A percentile compares a stretch with the other conserved stretches of the same genome.
Conservation (phyloP, 2,797 vertebrate genomes). For the Antennarius maculatus region DNA sequence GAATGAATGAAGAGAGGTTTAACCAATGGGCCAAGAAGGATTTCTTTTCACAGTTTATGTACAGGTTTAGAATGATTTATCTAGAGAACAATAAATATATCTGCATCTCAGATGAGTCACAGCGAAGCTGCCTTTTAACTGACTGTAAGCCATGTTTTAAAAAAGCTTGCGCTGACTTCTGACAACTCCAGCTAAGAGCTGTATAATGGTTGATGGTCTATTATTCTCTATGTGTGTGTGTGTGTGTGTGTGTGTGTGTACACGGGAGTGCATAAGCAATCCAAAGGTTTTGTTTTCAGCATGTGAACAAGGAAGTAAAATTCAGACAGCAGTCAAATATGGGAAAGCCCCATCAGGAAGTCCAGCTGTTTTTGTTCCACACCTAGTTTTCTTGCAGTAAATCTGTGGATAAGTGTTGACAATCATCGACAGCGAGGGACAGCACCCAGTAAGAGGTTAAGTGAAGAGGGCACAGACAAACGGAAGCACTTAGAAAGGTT, state of each 20-base stretch:
- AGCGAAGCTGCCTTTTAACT: neutral
- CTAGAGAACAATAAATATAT: neutral
- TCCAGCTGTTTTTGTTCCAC: slow-evolving; percentile 57
- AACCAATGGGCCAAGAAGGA: neutral
- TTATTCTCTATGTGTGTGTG: slow-evolving; percentile 7
- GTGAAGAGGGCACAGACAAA: slow-evolving; percentile 30
- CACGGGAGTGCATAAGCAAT: slow-evolving; percentile 17
- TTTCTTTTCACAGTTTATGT: too few relatives aligned
- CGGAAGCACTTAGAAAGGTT: slow-evolving; percentile 1
- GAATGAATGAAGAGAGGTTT: slow-evolving; percentile 20
- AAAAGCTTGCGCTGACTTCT: too few relatives aligned
- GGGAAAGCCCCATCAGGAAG: slow-evolving; percentile 81
- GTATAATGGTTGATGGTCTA: neutral
- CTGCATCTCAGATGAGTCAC: slow-evolving; percentile 27
- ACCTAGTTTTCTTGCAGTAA: slow-evolving; percentile 28
- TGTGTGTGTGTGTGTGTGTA: too few relatives aligned
- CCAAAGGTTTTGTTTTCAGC: slow-evolving; percentile 53
- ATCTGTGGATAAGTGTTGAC: slow-evolving; percentile 22
- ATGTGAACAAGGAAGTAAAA: slow-evolving; percentile 71
- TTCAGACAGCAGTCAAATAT: slow-evolving; percentile 26
- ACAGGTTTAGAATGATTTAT: neutral
- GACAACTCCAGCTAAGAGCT: neutral
- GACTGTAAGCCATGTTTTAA: too few relatives aligned
- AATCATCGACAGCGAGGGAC: slow-evolving; percentile 12
- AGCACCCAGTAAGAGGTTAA: slow-evolving; percentile 15